A percentile compares a stretch with the other conserved stretches of the same genome.
phyloP scores from a whole-genome alignment of 1,140 invertebrate species.

The Cotesia glomerata region DNA sequence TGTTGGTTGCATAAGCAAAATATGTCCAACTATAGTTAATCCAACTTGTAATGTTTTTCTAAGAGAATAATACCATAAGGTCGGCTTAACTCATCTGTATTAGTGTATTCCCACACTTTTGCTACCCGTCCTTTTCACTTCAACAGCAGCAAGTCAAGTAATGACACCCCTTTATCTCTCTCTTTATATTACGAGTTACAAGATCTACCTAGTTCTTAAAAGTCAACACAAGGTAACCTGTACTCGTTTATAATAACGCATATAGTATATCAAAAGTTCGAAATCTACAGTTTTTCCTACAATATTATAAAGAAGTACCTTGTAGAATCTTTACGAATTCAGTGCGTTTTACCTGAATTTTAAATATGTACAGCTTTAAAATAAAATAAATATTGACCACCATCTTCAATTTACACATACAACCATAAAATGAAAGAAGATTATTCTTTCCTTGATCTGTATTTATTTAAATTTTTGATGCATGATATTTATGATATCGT shows the following conservation, averaged over 20 bases:
- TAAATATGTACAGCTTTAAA: no score
- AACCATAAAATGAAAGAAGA: no score
- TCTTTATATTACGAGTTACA: slow-evolving; percentile 24
- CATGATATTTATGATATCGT: no score
- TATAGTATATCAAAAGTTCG: no score
- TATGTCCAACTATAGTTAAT: background rate
- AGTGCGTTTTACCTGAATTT: no score
- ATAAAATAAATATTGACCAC: no score
- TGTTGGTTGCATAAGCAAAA: background rate
- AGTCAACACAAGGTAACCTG: background rate
- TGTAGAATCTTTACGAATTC: no score
- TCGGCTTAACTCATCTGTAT: slow-evolving; percentile 57
- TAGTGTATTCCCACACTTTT: slow-evolving; percentile 60
- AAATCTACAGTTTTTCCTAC: no score
- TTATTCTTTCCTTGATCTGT: no score
- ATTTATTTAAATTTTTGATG: no score
- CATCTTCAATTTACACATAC: no score
- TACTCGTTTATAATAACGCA: background rate
- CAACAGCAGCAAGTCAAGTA: background rate
- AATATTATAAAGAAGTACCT: no score
- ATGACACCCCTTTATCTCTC: slow-evolving; percentile 33
- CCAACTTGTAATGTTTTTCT: background rate
- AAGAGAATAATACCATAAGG: slow-evolving; percentile 43
- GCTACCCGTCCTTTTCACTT: slow-evolving; percentile 36
- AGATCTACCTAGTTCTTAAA: slow-evolving; percentile 1